Percentiles rank a stretch among this genome's conserved stretches.
Conservation (phyloP, 2,113 vertebrate genomes). For the Pogona vitticeps region DNA sequence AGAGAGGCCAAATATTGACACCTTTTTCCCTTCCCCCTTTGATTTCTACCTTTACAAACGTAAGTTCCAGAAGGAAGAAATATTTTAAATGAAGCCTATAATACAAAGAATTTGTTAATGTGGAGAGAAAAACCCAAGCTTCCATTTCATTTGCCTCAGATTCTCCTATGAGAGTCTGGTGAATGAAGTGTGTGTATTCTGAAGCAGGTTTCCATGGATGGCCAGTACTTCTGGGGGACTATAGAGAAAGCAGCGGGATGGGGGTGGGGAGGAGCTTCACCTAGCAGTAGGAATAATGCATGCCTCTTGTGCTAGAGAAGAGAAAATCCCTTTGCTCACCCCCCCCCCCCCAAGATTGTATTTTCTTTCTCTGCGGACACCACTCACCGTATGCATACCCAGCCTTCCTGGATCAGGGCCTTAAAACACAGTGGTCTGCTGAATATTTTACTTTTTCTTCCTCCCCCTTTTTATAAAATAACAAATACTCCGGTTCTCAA, state of each 20-base stretch:
- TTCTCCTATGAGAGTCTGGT: neutral
- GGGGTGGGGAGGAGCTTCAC: neutral
- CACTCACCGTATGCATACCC: neutral
- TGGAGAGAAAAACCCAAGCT: neutral
- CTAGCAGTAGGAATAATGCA: neutral
- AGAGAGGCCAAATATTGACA: slow-evolving; percentile 35
- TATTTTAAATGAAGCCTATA: neutral
- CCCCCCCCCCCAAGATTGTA: neutral
- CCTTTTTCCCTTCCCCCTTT: neutral
- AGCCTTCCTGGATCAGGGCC: neutral
- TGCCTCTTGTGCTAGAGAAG: neutral
- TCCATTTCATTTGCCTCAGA: neutral
- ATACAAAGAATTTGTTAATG: neutral
- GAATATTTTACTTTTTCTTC: neutral
- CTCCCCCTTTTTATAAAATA: neutral
- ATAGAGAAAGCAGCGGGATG: neutral
- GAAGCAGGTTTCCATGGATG: neutral
- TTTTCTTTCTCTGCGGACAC: neutral
- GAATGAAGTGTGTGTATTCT: neutral
- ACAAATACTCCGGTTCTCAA: neutral
- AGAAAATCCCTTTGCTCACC: neutral
- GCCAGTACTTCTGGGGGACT: no score
- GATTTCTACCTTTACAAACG: slow-evolving; percentile 1
- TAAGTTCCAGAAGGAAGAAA: neutral
- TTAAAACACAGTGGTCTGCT: neutral